Evolutionary conservation across 2,797 vertebrate species (phyloP).

Genomic region (Mycteria americana): DNA sequence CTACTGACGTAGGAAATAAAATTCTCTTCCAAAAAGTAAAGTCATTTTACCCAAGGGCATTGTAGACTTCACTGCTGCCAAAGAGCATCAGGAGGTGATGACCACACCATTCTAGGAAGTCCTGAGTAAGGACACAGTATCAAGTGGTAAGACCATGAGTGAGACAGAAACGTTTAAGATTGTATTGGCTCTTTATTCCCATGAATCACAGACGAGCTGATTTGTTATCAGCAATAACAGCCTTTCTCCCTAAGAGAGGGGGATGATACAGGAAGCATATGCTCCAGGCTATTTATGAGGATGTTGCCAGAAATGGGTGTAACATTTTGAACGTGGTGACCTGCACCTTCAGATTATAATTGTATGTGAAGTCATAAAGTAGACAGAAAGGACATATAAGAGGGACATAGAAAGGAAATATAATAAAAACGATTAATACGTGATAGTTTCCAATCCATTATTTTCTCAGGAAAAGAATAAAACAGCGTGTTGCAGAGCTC

Average conservation of each 20-base stretch:
- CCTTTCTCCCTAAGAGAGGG: background rate
- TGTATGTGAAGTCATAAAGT: background rate
- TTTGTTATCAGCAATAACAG: slow-evolving; percentile 40
- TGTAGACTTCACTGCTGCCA: background rate
- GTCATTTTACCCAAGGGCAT: background rate
- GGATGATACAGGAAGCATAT: slow-evolving; percentile 12
- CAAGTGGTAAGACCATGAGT: background rate
- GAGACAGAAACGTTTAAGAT: background rate
- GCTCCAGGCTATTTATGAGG: slow-evolving; percentile 3
- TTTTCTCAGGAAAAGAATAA: slow-evolving; percentile 45
- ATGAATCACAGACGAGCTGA: slow-evolving; percentile 9
- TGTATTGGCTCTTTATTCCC: background rate
- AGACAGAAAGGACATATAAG: background rate
- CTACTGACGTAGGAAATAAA: background rate
- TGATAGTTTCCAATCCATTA: slow-evolving; percentile 24
- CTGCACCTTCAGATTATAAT: slow-evolving; percentile 1
- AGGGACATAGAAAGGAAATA: background rate
- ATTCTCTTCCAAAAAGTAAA: background rate
- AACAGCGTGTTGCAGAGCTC: background rate
- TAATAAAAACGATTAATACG: background rate
- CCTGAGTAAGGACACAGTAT: background rate
- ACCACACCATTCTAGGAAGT: background rate
- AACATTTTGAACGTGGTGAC: background rate
- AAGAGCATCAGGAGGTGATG: background rate
- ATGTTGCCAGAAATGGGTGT: slow-evolving; percentile 15